Base-by-base conservation (phyloP, 2,888 invertebrate genomes). In the Andrena dorsata region DNA sequence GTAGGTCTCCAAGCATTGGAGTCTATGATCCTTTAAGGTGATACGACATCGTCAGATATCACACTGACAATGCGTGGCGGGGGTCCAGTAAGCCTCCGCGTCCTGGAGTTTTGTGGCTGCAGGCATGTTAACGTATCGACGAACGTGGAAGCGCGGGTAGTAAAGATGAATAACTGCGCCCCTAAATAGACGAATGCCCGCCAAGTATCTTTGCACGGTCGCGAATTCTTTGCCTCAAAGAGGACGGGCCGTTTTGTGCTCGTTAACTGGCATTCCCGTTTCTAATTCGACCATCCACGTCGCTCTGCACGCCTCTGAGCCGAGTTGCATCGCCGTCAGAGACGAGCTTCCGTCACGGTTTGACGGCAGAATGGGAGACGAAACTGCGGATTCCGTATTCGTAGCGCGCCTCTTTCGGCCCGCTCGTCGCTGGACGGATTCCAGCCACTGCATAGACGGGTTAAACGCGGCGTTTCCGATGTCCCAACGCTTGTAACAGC, bases 391-490 rank as follows among this genome's bases (percentile, higher is more conserved):
- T 80, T 80, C 76, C 71, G 83, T 81, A 87, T 85, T 80, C 85
- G 76, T n/a, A 41, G 65, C 83, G 53, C 66, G 83, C 47, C 35
- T 35, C 58, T 47, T 80, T 80, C 60, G 66, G 30, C 53, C 58
- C 78, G 80, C 63, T 81, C 66, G 77, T 72, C 69, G 76, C 64
- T 86, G 86, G 80, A 87, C 63, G 74, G 76, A 88, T 86, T 86
- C 83, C 87, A 84, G 56, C 49, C 65, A 74, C 63, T n/a, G 41
- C 73, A 70, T 63, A 64, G 70, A 58, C 82, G 73, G 83, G 82
- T 88, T 84, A 84, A 81, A 86, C 82, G 78, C 85, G 81, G 79
- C 78, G 73, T 72, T 83, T 73, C 79, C 80, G 61, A 61, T 82
- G 81, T 83, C 64, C 75, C 71, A 49, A 63, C 70, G 75, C 76